These are phyloP conservation scores for Electrona antarctica DNA, from an alignment of 2,113 vertebrate genomes.

Conservation along the genomic window DNA sequence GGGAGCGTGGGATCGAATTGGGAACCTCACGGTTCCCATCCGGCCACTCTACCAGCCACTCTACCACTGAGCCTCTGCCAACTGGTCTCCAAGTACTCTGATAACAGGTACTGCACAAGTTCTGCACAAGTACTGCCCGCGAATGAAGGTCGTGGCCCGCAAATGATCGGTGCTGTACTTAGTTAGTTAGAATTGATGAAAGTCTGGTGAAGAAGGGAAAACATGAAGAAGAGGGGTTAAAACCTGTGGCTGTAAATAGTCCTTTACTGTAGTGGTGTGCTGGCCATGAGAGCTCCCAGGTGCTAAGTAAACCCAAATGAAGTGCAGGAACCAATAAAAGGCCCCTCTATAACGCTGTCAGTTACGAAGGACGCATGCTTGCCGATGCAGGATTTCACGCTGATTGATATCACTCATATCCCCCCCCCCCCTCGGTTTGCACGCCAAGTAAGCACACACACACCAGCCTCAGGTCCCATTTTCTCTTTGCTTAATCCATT, in stretches of 20 bases:
- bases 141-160: no score
- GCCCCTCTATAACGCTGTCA: conserved; percentile 72
- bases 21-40: no score
- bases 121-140: no score
- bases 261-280: conserved; percentile 48
- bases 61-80: no score
- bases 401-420: conserved; percentile 74
- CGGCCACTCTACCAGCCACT: no score
- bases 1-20: no score
- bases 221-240: conserved; percentile 40
- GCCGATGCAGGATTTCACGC: conserved; percentile 56
- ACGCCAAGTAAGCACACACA: conserved; percentile 48
- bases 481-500: conserved; percentile 60
- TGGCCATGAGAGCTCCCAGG: conserved; percentile 58
- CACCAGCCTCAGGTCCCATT: conserved; percentile 48
- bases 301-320: conserved; percentile 75
- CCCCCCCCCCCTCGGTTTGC: conserved; percentile 39
- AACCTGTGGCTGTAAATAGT: conserved; percentile 59
- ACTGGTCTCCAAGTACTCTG: no score
- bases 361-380: conserved; percentile 63
- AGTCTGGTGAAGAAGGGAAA: conserved; percentile 27
- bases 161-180: no score
- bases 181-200: conserved; percentile 47
- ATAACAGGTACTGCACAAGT: no score
- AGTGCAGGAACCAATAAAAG: conserved; percentile 71